Evolutionary conservation across 2,888 invertebrate species (phyloP).

Genomic region (Melinaea marsaeus): DNA sequence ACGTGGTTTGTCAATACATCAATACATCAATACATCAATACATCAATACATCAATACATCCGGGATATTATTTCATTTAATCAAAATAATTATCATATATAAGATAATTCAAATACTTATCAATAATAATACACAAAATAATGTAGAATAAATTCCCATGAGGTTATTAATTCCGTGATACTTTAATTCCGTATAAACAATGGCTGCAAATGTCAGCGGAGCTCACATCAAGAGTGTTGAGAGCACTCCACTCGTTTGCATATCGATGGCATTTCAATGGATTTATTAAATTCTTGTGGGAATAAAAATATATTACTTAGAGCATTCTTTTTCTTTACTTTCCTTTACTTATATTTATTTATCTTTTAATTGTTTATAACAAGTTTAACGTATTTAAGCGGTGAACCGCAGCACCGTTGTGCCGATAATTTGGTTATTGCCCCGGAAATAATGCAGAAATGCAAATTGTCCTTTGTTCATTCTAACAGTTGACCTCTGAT

Average conservation of each 20-base stretch:
- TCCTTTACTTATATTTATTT: too few species aligned
- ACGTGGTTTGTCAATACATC: conserved; percentile 47
- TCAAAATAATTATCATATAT: too few species aligned
- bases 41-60: too few species aligned
- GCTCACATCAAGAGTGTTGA: conserved; percentile 45
- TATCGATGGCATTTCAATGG: conserved; percentile 55
- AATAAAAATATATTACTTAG: not conserved
- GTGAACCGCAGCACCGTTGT: conserved; percentile 64
- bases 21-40: not conserved
- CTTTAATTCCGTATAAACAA: conserved; percentile 47
- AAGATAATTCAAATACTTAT: too few species aligned
- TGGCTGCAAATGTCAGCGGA: conserved; percentile 57
- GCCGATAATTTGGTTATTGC: conserved; percentile 66
- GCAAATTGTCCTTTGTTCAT: conserved; percentile 69
- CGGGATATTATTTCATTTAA: too few species aligned
- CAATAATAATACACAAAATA: too few species aligned
- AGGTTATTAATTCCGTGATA: conserved; percentile 34
- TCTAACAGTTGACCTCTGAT: conserved; percentile 64
- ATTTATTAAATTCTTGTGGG: conserved; percentile 19
- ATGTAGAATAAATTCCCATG: conserved; percentile 43
- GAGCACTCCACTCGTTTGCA: conserved; percentile 70
- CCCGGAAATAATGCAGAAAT: conserved; percentile 59
- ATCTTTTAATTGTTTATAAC: too few species aligned
- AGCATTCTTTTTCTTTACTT: not conserved
- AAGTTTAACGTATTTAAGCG: conserved; percentile 30